These are phyloP conservation scores for Telenomus remus DNA, from an alignment of 1,140 invertebrate species.

Conservation along the genomic window DNA sequence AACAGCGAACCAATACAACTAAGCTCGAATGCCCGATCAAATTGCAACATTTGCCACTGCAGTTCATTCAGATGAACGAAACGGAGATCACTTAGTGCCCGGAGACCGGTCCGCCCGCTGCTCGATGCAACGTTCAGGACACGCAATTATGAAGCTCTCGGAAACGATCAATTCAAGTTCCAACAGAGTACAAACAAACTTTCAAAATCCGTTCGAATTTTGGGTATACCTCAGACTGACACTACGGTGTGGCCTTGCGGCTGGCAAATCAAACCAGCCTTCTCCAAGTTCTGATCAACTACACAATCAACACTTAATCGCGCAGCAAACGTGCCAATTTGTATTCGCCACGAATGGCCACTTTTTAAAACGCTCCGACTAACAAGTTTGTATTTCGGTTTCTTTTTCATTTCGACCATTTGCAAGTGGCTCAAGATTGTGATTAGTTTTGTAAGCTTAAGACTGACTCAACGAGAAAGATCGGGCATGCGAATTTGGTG, in stretches of 20 bases:
- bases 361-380: too few relatives aligned
- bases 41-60: constrained; percentile 67
- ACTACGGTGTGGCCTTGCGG: too few relatives aligned
- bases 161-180: too few relatives aligned
- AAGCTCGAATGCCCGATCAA: constrained; percentile 68
- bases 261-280: too few relatives aligned
- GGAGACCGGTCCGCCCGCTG: constrained; percentile 17
- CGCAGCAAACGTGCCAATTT: too few relatives aligned
- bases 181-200: background rate
- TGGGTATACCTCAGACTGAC: too few relatives aligned
- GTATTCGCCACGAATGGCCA: too few relatives aligned
- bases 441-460: background rate
- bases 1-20: constrained; percentile 61
- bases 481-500: constrained; percentile 54
- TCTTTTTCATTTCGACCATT: too few relatives aligned
- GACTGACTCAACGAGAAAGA: constrained; percentile 7
- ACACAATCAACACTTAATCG: too few relatives aligned
- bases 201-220: too few relatives aligned
- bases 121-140: constrained; percentile 12
- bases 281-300: too few relatives aligned
- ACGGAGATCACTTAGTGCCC: constrained; percentile 64
- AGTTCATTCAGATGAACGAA: constrained; percentile 70
- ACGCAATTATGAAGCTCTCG: constrained; percentile 16
- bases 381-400: too few relatives aligned
- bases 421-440: background rate